A percentile compares a stretch with the other conserved stretches of the same genome.
Conservation (phyloP, 64 coral and sea anemone genomes). For the Orbicella faveolata region DNA sequence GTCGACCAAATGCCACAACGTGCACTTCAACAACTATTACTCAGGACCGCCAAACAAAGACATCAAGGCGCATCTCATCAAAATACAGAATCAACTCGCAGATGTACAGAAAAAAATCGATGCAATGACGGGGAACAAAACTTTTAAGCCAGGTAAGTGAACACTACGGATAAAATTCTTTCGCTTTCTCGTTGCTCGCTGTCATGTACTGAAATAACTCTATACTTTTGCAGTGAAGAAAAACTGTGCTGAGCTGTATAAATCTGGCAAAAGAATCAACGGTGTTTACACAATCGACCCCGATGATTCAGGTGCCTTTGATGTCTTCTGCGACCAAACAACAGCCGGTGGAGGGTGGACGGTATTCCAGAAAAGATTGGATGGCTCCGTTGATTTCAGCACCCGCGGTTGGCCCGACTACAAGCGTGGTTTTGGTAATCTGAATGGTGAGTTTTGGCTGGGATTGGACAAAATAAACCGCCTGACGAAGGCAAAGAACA, state of each 20-base stretch:
- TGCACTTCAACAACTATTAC: constrained; percentile 32
- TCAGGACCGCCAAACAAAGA: constrained; percentile 4
- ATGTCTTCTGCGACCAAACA: constrained; percentile 43
- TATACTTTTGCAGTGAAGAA: not conserved
- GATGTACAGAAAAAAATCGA: constrained; percentile 7
- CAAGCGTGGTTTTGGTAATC: constrained; percentile 29
- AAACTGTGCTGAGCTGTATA: constrained; percentile 13
- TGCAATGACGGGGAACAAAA: not conserved
- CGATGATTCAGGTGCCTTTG: constrained; percentile 41
- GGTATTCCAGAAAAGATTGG: constrained; percentile 45
- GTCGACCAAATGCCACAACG: not conserved
- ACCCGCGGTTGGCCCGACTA: constrained; percentile 39
- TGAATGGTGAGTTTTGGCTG: constrained; percentile 49
- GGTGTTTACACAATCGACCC: constrained; percentile 49
- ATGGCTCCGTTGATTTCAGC: constrained; percentile 55
- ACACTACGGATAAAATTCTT: not conserved
- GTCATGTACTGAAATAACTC: too few relatives aligned
- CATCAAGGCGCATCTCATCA: constrained; percentile 5
- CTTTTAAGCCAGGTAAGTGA: not conserved
- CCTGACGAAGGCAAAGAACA: not conserved
- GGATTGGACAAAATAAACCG: constrained; percentile 51
- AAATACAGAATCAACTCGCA: not conserved
- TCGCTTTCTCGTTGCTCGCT: too few relatives aligned
- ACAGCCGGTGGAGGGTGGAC: constrained; percentile 39
- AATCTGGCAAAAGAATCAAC: constrained; percentile 24